Evolutionary conservation across 2,888 invertebrate species (phyloP).

Genomic region (Leucoma salicis): DNA sequence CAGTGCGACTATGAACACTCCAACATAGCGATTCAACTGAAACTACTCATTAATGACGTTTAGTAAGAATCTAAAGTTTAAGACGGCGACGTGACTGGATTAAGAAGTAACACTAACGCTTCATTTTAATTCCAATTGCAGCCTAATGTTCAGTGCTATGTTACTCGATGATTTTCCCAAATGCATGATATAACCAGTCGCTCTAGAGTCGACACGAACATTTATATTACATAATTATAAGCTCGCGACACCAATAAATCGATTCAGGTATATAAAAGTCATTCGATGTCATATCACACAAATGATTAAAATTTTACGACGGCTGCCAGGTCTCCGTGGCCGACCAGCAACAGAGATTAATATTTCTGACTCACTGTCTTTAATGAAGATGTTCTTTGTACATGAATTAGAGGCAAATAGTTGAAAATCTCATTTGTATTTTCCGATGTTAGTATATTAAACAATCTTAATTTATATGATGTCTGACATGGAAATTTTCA

Average conservation of each 20-base stretch:
- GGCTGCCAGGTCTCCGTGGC: conserved; percentile 31
- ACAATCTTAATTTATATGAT: conserved; percentile 22
- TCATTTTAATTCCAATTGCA: conserved; percentile 61
- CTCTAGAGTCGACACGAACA: conserved; percentile 54
- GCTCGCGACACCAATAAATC: conserved; percentile 30
- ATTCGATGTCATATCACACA: conserved; percentile 36
- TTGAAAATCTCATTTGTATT: conserved; percentile 21
- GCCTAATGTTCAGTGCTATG: conserved; percentile 52
- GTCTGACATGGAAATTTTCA: too few relatives aligned
- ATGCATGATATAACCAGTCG: conserved; percentile 74
- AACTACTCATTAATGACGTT: conserved; percentile 67
- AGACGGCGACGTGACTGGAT: conserved; percentile 66
- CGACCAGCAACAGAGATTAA: conserved; percentile 17
- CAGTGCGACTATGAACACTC: conserved; percentile 39
- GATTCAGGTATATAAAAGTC: conserved; percentile 36
- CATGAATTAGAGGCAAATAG: conserved; percentile 17
- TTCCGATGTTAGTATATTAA: conserved; percentile 13
- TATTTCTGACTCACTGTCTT: conserved; percentile 21
- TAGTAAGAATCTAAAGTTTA: conserved; percentile 70
- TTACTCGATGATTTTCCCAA: conserved; percentile 69
- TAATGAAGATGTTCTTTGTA: conserved; percentile 21
- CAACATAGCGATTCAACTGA: conserved; percentile 48
- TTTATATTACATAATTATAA: conserved; percentile 34
- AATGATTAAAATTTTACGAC: conserved; percentile 27
- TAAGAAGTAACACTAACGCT: conserved; percentile 35